Evolutionary conservation across 1,140 invertebrate genomes (phyloP).

Genomic region (Phortica variegata): DNA sequence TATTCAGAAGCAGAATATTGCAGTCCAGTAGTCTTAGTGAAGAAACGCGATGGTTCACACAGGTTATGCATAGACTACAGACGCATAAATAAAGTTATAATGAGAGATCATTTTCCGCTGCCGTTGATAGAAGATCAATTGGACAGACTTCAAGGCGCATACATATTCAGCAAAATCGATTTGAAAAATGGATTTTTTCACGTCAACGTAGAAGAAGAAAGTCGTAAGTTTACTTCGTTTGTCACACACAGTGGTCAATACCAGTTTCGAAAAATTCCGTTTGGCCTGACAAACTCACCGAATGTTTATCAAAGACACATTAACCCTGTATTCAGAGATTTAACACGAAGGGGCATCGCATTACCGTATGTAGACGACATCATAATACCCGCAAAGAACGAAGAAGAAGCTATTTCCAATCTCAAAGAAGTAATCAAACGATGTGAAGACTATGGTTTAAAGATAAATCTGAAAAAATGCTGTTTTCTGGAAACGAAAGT

Average conservation of each 20-base stretch:
- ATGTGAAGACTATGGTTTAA: slow-evolving; percentile 39
- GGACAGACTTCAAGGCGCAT: no score
- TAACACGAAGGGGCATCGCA: slow-evolving; percentile 30
- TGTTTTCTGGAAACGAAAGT: slow-evolving; percentile 32
- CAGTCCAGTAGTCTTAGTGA: slow-evolving; percentile 42
- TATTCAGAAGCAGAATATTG: slow-evolving; percentile 28
- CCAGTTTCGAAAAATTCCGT: slow-evolving; percentile 59
- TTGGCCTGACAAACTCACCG: slow-evolving; percentile 40
- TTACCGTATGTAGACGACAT: no score
- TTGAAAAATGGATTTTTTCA: slow-evolving; percentile 45
- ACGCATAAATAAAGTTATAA: background rate
- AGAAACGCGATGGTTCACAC: slow-evolving; percentile 38
- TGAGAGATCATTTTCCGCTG: slow-evolving; percentile 2
- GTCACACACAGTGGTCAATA: slow-evolving; percentile 56
- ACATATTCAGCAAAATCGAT: slow-evolving; percentile 8
- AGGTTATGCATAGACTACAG: background rate
- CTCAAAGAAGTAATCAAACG: slow-evolving; percentile 25
- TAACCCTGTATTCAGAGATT: slow-evolving; percentile 25
- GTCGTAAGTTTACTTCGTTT: slow-evolving; percentile 43
- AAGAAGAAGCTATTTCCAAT: slow-evolving; percentile 1
- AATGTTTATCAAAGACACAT: slow-evolving; percentile 40
- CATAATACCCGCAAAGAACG: slow-evolving; percentile 1
- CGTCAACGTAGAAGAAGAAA: slow-evolving; percentile 29
- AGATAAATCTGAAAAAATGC: slow-evolving; percentile 54
- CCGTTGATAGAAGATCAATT: no score